These are phyloP conservation scores for Porphyrio hochstetteri DNA, from an alignment of 2,113 vertebrate species.

Conservation along the genomic window DNA sequence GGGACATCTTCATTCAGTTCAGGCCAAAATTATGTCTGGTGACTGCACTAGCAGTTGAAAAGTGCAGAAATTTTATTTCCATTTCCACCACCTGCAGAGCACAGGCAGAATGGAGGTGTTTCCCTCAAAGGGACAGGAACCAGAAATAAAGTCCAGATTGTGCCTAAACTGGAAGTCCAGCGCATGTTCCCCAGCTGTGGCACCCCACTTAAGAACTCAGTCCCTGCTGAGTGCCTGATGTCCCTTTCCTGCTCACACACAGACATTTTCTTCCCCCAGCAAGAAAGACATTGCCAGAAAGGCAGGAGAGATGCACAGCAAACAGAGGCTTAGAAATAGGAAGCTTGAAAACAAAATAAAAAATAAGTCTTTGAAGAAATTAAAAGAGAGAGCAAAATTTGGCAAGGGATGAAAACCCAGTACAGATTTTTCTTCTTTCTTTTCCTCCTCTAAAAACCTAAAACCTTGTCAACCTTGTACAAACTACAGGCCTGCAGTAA, in stretches of 20 bases:
- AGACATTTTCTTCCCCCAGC: background rate
- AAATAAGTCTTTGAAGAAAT: background rate
- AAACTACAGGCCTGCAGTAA: constrained; percentile 58
- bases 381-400: background rate
- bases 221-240: background rate
- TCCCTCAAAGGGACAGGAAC: background rate
- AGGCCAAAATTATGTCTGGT: background rate
- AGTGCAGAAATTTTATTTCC: background rate
- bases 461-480: constrained; percentile 20
- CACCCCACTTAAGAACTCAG: background rate
- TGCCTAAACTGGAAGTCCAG: background rate
- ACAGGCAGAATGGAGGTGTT: background rate
- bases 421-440: constrained; percentile 1
- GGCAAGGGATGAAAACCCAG: background rate
- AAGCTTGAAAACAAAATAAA: background rate
- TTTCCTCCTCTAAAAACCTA: constrained; percentile 5
- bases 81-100: background rate
- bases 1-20: background rate
- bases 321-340: background rate
- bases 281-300: background rate
- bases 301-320: background rate
- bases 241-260: background rate
- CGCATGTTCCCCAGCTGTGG: fast-evolving
- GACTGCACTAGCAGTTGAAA: background rate
- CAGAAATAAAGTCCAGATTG: background rate